Evolutionary conservation across 1,140 invertebrate species (phyloP).

Genomic region (Hyles euphorbiae): DNA sequence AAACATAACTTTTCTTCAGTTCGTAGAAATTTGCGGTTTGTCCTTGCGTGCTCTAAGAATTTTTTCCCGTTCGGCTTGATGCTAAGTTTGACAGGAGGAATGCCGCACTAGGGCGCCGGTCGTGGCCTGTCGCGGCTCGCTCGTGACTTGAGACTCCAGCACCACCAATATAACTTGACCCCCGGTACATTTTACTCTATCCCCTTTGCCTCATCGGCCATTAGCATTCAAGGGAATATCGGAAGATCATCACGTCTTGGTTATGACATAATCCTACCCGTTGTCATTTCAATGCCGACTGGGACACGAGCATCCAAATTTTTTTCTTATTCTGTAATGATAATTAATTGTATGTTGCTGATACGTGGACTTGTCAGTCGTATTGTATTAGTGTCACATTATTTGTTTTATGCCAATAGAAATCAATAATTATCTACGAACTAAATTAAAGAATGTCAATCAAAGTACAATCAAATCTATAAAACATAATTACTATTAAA

Average conservation of each 20-base stretch:
- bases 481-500: no score
- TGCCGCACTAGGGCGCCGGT: slow-evolving; percentile 43
- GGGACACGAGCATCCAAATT: slow-evolving; percentile 60
- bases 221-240: slow-evolving; percentile 10
- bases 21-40: slow-evolving; percentile 38
- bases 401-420: slow-evolving; percentile 19
- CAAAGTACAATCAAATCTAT: no score
- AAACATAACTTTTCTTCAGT: slow-evolving; percentile 16
- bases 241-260: slow-evolving; percentile 22
- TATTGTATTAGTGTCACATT: slow-evolving; percentile 58
- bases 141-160: slow-evolving; percentile 46
- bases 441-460: no score
- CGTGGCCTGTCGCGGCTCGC: slow-evolving; percentile 49
- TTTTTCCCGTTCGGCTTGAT: slow-evolving; percentile 53
- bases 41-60: slow-evolving; percentile 52
- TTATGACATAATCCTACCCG: slow-evolving; percentile 47
- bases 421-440: no score
- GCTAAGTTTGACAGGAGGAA: slow-evolving; percentile 66
- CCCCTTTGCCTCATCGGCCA: background rate
- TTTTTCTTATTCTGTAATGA: slow-evolving; percentile 57
- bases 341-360: slow-evolving; percentile 61
- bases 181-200: slow-evolving; percentile 20
- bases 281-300: slow-evolving; percentile 70
- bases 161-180: slow-evolving; percentile 36
- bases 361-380: slow-evolving; percentile 59